Evolutionary conservation across 2,888 invertebrate genomes (phyloP), one percentile per base, ranked within the genome.

Genomic region (Scotopteryx bipunctaria): DNA sequence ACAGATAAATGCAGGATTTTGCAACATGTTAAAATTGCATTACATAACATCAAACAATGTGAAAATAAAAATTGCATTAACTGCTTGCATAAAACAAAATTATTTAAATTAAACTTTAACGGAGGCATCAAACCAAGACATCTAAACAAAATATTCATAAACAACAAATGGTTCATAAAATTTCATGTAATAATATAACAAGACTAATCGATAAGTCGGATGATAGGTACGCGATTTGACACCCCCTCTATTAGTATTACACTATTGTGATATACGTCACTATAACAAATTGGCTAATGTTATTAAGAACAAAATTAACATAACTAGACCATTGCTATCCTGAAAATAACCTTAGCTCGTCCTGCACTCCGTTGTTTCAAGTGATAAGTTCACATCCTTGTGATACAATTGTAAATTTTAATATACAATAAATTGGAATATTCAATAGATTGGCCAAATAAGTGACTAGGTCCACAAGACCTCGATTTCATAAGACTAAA

Each of bases 1-100:
- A 91, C 91, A 91, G 91, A 92, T 92, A 92, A 92, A 92, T 92
- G 92, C 92, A 92, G 91, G 91, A 91, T 88, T 91, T 91, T 91
- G 91, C 91, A 91, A 89, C 84, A 85, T 88, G 89, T 86, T 84
- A 88, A 86, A 86, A 87, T 89, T 91, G 91, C 91, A 90, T 88
- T 91, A 90, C 86, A 91, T 91, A 90, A 90, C 90, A 91, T 91
- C 88, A 86, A 89, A 89, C 88, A 89, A 91, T 90, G 89, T 90
- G 91, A 89, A 90, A 90, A 86, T 81, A 84, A 77, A 83, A 88
- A 80, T 89, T 90, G 90, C 90, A 90, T 90, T 83, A 89, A 89
- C 88, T 81, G 91, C 86, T 89, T 89, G 89, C 89, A 87, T 83
- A 87, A 89, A 90, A 88, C 88, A 86, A 88, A 90, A 88, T 77